These are phyloP conservation scores for Ophioninae sp. DNA, from an alignment of 2,888 invertebrate species.

Conservation along the genomic window DNA sequence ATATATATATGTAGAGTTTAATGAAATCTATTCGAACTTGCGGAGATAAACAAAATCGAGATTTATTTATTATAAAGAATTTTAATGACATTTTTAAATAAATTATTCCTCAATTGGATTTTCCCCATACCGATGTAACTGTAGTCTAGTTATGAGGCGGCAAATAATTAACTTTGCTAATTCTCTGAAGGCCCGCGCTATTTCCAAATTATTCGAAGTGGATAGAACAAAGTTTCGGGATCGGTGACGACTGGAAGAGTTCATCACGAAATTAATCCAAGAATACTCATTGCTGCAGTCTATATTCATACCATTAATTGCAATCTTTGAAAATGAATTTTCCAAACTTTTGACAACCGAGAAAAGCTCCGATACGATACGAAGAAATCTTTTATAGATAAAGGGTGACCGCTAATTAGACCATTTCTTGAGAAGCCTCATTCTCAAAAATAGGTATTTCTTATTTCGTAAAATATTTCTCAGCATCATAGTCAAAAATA, in stretches of 20 bases:
- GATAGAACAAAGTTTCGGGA: conserved; percentile 36
- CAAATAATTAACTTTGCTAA: conserved; percentile 37
- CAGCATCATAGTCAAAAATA: neutral
- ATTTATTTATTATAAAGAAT: neutral
- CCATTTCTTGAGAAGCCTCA: too few relatives aligned
- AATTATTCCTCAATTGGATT: neutral
- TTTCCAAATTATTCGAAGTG: conserved; percentile 26
- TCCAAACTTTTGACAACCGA: conserved; percentile 23
- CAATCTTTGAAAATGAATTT: conserved; percentile 42
- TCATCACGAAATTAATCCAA: conserved; percentile 16
- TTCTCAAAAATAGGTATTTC: neutral
- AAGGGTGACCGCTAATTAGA: too few relatives aligned
- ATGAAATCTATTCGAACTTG: neutral
- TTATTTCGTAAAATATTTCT: neutral
- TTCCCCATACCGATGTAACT: neutral
- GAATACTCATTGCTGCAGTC: neutral
- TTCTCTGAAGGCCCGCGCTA: conserved; percentile 1
- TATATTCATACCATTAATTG: conserved; percentile 18
- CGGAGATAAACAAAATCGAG: neutral
- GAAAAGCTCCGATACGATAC: conserved; percentile 20
- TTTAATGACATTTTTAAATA: too few relatives aligned
- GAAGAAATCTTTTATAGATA: neutral
- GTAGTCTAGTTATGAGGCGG: conserved; percentile 6
- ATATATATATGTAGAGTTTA: neutral
- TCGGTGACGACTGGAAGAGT: conserved; percentile 11